Evolutionary conservation across 53 echinoderm and acorn worm genomes (phyloP).

Genomic region (Hippasteria phrygiana): DNA sequence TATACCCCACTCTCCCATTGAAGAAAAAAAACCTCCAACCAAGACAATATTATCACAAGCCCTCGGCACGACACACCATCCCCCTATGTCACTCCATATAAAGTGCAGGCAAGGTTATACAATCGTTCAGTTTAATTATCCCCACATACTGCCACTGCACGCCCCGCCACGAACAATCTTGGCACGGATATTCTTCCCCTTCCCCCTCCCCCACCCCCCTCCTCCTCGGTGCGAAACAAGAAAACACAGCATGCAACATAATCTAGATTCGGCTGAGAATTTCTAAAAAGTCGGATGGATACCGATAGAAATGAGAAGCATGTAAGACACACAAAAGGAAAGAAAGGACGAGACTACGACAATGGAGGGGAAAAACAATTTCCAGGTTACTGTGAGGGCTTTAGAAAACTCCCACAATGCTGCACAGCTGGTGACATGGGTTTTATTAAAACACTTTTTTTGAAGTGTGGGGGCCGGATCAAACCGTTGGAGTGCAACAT

Average conservation of each 20-base stretch:
- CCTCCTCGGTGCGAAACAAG: not conserved
- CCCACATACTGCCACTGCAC: not conserved
- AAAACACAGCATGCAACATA: constrained; percentile 33
- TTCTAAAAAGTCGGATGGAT: not conserved
- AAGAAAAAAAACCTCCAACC: not conserved
- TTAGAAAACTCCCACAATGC: not conserved
- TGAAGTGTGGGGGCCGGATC: not conserved
- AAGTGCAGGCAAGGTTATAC: constrained; percentile 61
- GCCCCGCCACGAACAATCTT: not conserved
- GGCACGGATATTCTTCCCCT: not conserved
- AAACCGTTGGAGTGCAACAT: constrained; percentile 6
- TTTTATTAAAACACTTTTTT: constrained; percentile 47
- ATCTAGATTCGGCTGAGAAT: constrained; percentile 42
- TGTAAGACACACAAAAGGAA: constrained; percentile 13
- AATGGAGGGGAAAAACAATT: not conserved
- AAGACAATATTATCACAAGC: constrained; percentile 59
- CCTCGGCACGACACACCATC: constrained; percentile 19
- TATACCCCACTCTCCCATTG: not conserved
- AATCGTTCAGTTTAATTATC: constrained; percentile 58
- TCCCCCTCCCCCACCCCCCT: not conserved
- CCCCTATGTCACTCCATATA: constrained; percentile 35
- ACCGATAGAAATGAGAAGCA: constrained; percentile 31
- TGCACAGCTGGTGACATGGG: constrained; percentile 41
- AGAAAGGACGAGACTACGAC: not conserved
- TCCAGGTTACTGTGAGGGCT: not conserved